These are phyloP conservation scores for Cheilosia vernalis DNA, from an alignment of 2,888 invertebrate species.

Conservation along the genomic window DNA sequence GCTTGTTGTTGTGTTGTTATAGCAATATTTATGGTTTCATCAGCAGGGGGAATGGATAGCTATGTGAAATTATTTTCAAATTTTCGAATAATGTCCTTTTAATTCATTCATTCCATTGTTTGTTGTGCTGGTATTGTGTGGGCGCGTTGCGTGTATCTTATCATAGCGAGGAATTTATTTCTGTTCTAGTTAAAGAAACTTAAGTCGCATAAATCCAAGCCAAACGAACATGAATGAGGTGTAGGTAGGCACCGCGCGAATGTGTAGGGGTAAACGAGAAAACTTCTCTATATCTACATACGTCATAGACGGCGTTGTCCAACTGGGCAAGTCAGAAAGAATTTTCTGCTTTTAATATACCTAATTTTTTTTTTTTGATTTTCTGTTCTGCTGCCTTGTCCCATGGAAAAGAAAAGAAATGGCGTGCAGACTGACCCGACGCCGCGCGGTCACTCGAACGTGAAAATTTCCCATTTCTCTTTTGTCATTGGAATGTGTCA, in stretches of 20 bases:
- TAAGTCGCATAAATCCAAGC: slow-evolving; percentile 61
- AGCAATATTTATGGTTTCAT: slow-evolving; percentile 73
- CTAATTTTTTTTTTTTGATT: neutral
- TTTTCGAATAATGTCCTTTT: slow-evolving; percentile 73
- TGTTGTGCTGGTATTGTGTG: neutral
- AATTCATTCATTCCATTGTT: slow-evolving; percentile 56
- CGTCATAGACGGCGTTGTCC: slow-evolving; percentile 67
- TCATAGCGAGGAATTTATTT: slow-evolving; percentile 66
- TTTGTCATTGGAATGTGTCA: slow-evolving; percentile 67
- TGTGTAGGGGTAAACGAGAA: slow-evolving; percentile 5
- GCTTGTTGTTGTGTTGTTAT: slow-evolving; percentile 59
- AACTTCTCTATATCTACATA: slow-evolving; percentile 60
- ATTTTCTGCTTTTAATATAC: neutral
- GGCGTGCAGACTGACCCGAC: slow-evolving; percentile 51
- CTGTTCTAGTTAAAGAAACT: slow-evolving; percentile 65
- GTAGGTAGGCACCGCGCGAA: neutral
- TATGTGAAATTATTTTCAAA: slow-evolving; percentile 70
- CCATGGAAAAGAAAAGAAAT: slow-evolving; percentile 38
- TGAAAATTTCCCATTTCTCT: slow-evolving; percentile 72
- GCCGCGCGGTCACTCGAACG: slow-evolving; percentile 60
- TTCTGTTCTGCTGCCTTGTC: neutral
- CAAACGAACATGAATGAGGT: no score
- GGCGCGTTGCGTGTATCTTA: slow-evolving; percentile 68
- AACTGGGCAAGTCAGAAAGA: slow-evolving; percentile 51
- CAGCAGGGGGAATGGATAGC: slow-evolving; percentile 44